Base-by-base conservation (phyloP, 2,888 invertebrate species). In the Sesia bembeciformis region DNA sequence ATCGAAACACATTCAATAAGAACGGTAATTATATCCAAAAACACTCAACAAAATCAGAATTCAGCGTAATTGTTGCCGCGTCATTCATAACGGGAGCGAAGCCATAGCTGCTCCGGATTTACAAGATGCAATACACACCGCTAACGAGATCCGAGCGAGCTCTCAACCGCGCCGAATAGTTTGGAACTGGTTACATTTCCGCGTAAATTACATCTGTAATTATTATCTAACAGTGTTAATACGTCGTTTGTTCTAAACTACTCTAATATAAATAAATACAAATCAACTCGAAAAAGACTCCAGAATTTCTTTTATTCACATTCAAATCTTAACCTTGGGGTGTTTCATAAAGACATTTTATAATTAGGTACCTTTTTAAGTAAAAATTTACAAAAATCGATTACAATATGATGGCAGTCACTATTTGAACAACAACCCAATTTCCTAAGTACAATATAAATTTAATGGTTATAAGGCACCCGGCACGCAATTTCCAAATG, bases 401-500 rank as follows among this genome's bases (percentile, higher is more conserved):
- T 81, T 68, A 62, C 71, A 75, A 83, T 81, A 80, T 69, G 66
- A 68, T 67, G 68, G 72, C 75, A 81, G 82, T 82, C 79, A 74
- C 70, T 81, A 79, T 78, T 77, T 75, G 78, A 80, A 80, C 81
- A 79, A 79, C 76, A 77, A 77, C 78, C 77, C 81, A 80, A 86
- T 85, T 86, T 85, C 84, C 83, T 83, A 82, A 76, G 40, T 74
- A 69, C 66, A 65, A 72, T 75, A 84, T 81, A 84, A 79, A 83
- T 84, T 82, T 84, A 84, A 85, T 82, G 80, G 78, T 76, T 79
- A 76, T 79, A 76, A 70, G 75, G 76, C 68, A 72, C 66, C 74
- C 43, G 74, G 74, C 86, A 88, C 88, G 85, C 87, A 81, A 87
- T 72, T 76, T 72, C 70, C 72, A 78, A 81, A 81, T 81, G 84